Base-by-base conservation (phyloP, 2,797 vertebrate genomes). In the Gymnodraco acuticeps region DNA sequence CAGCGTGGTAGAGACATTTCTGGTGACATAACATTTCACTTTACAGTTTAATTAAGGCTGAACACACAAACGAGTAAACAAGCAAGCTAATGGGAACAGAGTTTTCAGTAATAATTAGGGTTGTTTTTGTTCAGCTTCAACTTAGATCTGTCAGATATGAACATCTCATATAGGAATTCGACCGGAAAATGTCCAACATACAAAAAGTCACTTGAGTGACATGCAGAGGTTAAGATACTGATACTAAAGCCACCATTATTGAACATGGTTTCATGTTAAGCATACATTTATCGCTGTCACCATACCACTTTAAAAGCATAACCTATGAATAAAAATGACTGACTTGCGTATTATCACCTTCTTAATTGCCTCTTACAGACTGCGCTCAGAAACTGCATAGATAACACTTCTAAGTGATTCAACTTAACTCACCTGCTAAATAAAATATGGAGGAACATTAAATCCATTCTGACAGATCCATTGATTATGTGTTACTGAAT, bases 251-350 rank as follows among this genome's bases (percentile, higher is more conserved):
- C 19, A 0, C 46, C 70, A 13, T 85, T 82, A 83, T 90, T 78
- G 83, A 86, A 87, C 78, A 68, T 55, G 59, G n/a, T 76, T 78
- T 70, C 62, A 15, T 87, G 69, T 66, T 81, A 58, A 65, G 58
- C n/a, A 1, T 50, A 52, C 80, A 86, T 89, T 88, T 65, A 84
- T 89, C 83, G 81, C 72, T 78, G 88, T 85, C 85, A 80, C 85
- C 42, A 23, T 59, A 53, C 23, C 23, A 23, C 76, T 78, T 70
- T 38, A 60, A 80, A 68, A 70, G 33, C 52, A 41, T 64, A 20
- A 72, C 50, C 54, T 42, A 56, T 16, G 64, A 85, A 64, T 60
- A 52, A 42, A 76, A 70, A 83, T 81, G 38, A 55, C 69, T 75
- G 14, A 75, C 53, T 65, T 59, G 71, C 58, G 67, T 66, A 85